phyloP scores from a whole-genome alignment of 1,140 invertebrate genomes.

The Penaeus japonicus region DNA sequence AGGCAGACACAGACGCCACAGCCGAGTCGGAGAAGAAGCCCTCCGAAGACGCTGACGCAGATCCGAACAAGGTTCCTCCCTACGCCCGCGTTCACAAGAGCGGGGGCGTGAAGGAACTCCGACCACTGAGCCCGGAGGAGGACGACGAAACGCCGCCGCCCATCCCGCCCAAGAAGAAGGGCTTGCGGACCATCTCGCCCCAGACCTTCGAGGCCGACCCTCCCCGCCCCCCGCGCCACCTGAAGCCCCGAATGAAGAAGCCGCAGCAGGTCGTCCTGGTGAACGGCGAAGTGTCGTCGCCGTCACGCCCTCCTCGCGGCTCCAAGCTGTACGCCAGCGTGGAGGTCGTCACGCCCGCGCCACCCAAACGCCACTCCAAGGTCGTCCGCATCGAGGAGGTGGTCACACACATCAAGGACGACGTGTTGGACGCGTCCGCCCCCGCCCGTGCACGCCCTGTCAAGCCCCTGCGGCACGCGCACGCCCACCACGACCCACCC shows the following conservation, averaged over 20 bases:
- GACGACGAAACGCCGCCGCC: constrained; percentile 38
- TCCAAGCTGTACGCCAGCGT: constrained; percentile 31
- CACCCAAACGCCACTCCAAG: constrained; percentile 42
- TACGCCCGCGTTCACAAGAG: constrained; percentile 40
- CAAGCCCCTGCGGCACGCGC: neutral
- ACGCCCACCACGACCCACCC: neutral
- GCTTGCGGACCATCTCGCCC: constrained; percentile 35
- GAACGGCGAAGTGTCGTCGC: constrained; percentile 28
- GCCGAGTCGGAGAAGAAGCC: neutral
- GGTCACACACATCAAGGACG: constrained; percentile 1
- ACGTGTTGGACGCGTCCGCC: neutral
- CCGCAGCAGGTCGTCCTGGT: constrained; percentile 6
- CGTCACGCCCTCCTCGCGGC: constrained; percentile 21
- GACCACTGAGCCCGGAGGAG: neutral
- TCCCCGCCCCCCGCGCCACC: constrained; percentile 46
- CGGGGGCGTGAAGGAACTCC: constrained; percentile 22
- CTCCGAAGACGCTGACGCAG: neutral
- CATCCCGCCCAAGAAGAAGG: constrained; percentile 50
- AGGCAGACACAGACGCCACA: neutral
- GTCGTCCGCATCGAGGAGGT: constrained; percentile 46
- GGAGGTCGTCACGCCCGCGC: constrained; percentile 6
- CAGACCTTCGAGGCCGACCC: constrained; percentile 10
- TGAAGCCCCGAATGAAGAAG: constrained; percentile 23
- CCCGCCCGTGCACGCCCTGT: neutral
- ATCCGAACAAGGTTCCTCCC: constrained; percentile 17